Evolutionary conservation across 2,888 invertebrate species (phyloP).

Genomic region (Phortica okadai): DNA sequence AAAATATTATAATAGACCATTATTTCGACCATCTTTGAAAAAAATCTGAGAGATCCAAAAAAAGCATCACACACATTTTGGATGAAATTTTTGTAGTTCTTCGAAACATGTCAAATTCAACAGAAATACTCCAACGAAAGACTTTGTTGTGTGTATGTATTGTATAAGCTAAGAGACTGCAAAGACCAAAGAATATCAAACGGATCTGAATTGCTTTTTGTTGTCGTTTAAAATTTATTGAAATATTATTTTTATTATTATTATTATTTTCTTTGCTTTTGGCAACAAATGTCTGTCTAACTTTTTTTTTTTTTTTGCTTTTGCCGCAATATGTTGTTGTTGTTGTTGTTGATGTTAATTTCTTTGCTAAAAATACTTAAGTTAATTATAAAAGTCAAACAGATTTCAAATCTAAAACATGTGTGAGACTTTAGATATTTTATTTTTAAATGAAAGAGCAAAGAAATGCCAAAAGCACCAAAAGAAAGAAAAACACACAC

Average conservation of each 20-base stretch:
- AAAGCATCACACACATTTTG: no score
- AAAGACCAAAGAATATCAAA: no score
- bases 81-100: no score
- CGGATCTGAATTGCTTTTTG: no score
- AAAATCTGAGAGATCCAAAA: no score
- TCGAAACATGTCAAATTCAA: no score
- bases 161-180: no score
- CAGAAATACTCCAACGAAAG: no score
- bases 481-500: neutral
- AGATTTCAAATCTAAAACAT: conserved; percentile 64
- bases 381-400: conserved; percentile 63
- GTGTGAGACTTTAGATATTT: conserved; percentile 62
- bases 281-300: neutral
- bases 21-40: no score
- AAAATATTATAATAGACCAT: no score
- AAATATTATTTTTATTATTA: neutral
- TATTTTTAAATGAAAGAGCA: conserved; percentile 57
- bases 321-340: conserved; percentile 14
- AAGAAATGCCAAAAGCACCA: neutral
- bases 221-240: neutral
- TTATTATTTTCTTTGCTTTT: neutral
- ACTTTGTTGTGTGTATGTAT: no score
- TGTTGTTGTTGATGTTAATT: conserved; percentile 45
- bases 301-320: neutral
- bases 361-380: conserved; percentile 64